Percentiles rank a stretch among this genome's conserved stretches.
Evolutionary conservation across 2,797 vertebrate genomes (phyloP).

Genomic region (Cryptoprocta ferox): DNA sequence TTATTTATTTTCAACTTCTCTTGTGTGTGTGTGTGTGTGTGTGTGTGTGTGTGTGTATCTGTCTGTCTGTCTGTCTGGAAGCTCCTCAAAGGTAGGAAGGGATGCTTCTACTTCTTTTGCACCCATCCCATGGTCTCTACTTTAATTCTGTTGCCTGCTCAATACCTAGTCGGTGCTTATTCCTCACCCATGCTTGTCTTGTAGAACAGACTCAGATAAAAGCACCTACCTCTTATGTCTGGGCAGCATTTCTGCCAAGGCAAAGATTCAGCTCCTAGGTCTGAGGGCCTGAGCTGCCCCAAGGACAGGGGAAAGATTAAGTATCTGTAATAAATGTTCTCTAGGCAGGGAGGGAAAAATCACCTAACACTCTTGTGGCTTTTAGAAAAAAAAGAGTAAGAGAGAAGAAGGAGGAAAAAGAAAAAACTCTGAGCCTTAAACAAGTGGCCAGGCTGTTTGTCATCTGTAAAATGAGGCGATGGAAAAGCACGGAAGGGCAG

Average conservation of each 20-base stretch:
- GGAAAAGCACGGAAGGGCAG: constrained; percentile 77
- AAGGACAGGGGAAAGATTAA: constrained; percentile 51
- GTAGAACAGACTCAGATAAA: background rate
- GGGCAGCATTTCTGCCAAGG: background rate
- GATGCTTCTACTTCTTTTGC: background rate
- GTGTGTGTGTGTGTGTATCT: background rate
- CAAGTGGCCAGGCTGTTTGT: constrained; percentile 74
- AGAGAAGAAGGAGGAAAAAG: constrained; percentile 32
- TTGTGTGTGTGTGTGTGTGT: background rate
- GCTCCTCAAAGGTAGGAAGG: background rate
- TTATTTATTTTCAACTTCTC: background rate
- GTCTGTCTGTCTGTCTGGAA: background rate
- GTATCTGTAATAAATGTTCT: constrained; percentile 66
- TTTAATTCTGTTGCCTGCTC: background rate
- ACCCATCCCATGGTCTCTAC: background rate
- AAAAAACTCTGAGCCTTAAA: constrained; percentile 71
- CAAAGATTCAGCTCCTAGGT: background rate
- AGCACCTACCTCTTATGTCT: background rate
- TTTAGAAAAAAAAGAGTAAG: background rate
- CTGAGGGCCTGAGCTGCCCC: constrained; percentile 3
- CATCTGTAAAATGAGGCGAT: constrained; percentile 81
- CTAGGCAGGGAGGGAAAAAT: constrained; percentile 70
- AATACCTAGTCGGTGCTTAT: background rate
- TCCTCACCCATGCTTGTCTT: background rate
- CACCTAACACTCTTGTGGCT: constrained; percentile 79